phyloP scores from a whole-genome alignment of 2,888 invertebrate genomes.

The Trissolcus japonicus region DNA sequence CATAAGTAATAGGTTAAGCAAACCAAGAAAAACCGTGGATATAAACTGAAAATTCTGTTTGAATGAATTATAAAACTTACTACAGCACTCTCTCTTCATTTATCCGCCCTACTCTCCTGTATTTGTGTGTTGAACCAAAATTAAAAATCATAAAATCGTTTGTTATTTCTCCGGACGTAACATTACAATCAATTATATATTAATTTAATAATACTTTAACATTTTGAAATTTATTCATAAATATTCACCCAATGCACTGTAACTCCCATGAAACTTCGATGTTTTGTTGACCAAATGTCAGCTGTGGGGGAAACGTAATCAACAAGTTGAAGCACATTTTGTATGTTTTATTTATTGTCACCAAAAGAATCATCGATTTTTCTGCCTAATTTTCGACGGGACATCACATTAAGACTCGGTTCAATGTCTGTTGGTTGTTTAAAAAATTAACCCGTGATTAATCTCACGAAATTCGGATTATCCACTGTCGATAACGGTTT shows the following conservation, averaged over 20 bases:
- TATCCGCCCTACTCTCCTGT: too few relatives aligned
- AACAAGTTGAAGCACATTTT: background rate
- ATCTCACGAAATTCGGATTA: constrained; percentile 17
- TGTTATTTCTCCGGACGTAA: too few relatives aligned
- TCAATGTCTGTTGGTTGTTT: background rate
- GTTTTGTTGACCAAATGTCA: background rate
- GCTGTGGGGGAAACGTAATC: background rate
- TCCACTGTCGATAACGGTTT: constrained; percentile 15
- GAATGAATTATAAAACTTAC: too few relatives aligned
- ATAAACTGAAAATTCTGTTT: too few relatives aligned
- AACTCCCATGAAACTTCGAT: constrained; percentile 1
- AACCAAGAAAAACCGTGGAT: too few relatives aligned
- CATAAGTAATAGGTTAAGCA: too few relatives aligned
- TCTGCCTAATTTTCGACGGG: background rate
- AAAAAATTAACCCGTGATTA: constrained; percentile 9
- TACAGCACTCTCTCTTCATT: too few relatives aligned
- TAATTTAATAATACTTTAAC: too few relatives aligned
- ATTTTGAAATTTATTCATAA: too few relatives aligned
- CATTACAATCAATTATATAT: too few relatives aligned
- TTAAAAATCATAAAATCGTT: too few relatives aligned
- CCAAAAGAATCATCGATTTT: background rate
- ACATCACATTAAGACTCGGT: background rate
- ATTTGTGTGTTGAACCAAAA: too few relatives aligned
- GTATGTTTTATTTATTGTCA: background rate
- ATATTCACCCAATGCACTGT: background rate